These are phyloP conservation scores for Sterna hirundo DNA, from an alignment of 2,113 vertebrate species.

Conservation along the genomic window DNA sequence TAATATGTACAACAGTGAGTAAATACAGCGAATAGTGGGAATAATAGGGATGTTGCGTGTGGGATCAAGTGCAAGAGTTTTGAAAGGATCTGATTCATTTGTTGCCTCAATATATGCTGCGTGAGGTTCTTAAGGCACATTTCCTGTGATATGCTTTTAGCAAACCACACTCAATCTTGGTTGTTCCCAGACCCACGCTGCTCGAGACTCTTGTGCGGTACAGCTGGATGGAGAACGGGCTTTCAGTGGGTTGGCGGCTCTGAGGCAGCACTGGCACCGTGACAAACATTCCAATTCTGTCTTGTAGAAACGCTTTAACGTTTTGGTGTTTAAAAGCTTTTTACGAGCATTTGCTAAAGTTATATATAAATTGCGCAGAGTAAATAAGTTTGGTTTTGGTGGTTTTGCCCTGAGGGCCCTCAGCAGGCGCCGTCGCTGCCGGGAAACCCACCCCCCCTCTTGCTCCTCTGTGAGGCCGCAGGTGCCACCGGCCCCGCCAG, in stretches of 20 bases:
- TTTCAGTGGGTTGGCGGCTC: not conserved
- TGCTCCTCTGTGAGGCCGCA: not conserved
- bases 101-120: not conserved
- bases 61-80: not conserved
- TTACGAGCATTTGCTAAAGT: accelerated
- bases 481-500: not conserved
- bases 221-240: accelerated
- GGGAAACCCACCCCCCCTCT: no score
- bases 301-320: not conserved
- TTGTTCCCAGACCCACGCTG: not conserved
- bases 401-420: accelerated
- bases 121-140: not conserved
- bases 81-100: not conserved
- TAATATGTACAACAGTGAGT: not conserved
- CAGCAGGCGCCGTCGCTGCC: no score
- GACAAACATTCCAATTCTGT: accelerated
- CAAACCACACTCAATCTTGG: not conserved
- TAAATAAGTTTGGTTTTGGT: accelerated
- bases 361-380: accelerated
- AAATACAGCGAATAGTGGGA: not conserved
- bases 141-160: not conserved
- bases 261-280: accelerated
- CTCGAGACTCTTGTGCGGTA: accelerated
- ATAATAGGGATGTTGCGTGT: not conserved
- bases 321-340: not conserved